Percentiles rank a stretch among this genome's conserved stretches.
phyloP scores from a whole-genome alignment of 2,797 vertebrate genomes.

The Onychomys leucogaster region DNA sequence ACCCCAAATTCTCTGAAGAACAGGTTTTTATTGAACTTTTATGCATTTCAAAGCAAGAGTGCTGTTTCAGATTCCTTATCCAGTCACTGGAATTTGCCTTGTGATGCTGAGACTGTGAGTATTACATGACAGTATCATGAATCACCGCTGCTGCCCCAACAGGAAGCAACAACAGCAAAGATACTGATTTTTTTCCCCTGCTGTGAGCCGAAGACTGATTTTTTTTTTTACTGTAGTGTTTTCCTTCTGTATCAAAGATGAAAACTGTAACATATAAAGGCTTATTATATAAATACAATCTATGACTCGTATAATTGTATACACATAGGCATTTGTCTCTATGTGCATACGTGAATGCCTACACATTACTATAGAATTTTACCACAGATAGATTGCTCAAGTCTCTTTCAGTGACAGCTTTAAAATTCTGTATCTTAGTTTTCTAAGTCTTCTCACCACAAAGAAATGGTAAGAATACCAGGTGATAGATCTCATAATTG shows the following conservation, averaged over 20 bases:
- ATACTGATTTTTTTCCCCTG: conserved; percentile 16
- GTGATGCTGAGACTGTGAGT: conserved; percentile 4
- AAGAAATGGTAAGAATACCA: neutral
- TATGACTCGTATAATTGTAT: neutral
- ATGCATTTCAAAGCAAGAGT: conserved; percentile 54
- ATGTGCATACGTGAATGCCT: neutral
- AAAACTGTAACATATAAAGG: neutral
- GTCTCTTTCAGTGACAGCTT: conserved; percentile 6
- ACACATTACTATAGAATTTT: neutral
- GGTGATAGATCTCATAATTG: neutral
- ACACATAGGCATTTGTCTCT: neutral
- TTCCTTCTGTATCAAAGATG: conserved; percentile 53
- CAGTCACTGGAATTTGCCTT: neutral
- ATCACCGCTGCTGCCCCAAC: conserved; percentile 41
- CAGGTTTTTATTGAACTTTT: conserved; percentile 18
- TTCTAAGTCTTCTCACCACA: neutral
- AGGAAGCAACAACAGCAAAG: conserved; percentile 50
- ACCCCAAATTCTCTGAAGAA: conserved; percentile 59
- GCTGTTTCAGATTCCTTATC: conserved; percentile 13
- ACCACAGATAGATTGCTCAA: neutral
- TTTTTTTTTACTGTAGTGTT: neutral
- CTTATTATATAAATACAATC: neutral
- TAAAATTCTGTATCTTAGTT: conserved; percentile 6
- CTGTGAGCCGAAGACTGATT: conserved; percentile 3
- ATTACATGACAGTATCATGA: conserved; percentile 42